Base-by-base conservation (phyloP, 2,888 invertebrate genomes). In the Scelioninae gen. 2 region DNA sequence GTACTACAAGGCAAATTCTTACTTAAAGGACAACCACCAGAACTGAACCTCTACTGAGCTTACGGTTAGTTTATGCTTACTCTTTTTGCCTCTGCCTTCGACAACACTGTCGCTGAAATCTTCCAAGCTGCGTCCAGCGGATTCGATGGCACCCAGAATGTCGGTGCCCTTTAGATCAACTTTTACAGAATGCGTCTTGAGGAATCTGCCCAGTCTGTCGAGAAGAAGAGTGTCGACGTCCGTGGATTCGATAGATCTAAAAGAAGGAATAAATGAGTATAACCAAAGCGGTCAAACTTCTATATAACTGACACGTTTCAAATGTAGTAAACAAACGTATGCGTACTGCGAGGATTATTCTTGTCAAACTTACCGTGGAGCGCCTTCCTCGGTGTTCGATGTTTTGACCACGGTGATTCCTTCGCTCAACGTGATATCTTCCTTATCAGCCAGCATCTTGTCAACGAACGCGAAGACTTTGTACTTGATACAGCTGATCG, bases 391-490 rank as follows among this genome's bases (percentile, higher is more conserved):
- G 13, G 91, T 90, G 74, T 91, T 92, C 48, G 87, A 85, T 4
- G 93, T 93, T 85, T 93, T 92, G 68, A 94, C 92, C 18, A 95
- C 93, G 48, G 94, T 94, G 53, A 95, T 93, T 61, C 95, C 95
- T 78, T 95, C 94, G 64, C 93, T 91, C 41, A 95, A 86, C 6
- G 93, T 90, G 82, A 94, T 94, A 73, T 91, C 91, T 81, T 95
- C 94, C 85, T 93, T 94, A 79, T 92, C 92, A 50, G 92, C 91
- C 70, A 94, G 88, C 89, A 93, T 92, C 87, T 94, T 94, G 88
- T 95, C 95, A 78, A 95, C 93, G 87, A 92, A 94, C 16, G 93
- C 92, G 88, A 94, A 94, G 83, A 95, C 90, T 85, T 94, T 95
- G 89, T 94, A 93, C 86, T 94, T 95, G 81, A 95, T 91, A 86